Percentiles rank a stretch among this genome's conserved stretches.
Conservation (phyloP, 2,113 vertebrate species). For the human region DNA sequence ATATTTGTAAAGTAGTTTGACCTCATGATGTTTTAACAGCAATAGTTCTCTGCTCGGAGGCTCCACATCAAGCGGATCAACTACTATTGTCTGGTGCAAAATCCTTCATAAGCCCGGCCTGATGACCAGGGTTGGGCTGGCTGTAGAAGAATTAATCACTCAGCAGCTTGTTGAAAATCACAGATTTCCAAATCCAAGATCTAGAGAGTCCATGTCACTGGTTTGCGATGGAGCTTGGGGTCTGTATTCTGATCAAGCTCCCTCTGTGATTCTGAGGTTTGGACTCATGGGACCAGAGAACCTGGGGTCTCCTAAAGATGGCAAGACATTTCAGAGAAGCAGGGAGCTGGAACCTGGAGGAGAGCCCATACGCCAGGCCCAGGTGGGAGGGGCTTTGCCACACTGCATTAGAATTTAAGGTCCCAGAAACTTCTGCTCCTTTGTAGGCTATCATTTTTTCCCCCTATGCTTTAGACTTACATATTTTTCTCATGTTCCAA, state of each 20-base stretch:
- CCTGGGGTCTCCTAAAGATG: background rate
- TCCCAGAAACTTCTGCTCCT: background rate
- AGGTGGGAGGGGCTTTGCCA: background rate
- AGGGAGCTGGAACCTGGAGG: fast-evolving
- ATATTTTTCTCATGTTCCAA: background rate
- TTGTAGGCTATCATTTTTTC: background rate
- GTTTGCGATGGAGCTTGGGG: background rate
- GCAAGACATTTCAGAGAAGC: background rate
- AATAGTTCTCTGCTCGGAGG: background rate
- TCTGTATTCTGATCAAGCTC: background rate
- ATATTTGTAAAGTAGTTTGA: background rate
- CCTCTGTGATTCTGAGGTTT: background rate
- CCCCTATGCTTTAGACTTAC: background rate
- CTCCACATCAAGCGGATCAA: background rate
- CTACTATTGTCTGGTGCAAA: background rate
- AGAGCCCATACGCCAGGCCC: background rate
- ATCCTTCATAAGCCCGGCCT: background rate
- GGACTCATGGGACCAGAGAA: background rate
- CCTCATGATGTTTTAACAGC: background rate
- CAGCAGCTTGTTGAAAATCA: background rate
- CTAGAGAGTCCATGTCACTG: background rate
- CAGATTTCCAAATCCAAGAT: background rate
- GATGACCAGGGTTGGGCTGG: background rate
- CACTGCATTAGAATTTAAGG: background rate
- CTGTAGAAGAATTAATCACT: background rate